Percentiles rank a stretch among this genome's conserved stretches.
phyloP scores from a whole-genome alignment of 2,888 invertebrate species.

The Julus scanicus region DNA sequence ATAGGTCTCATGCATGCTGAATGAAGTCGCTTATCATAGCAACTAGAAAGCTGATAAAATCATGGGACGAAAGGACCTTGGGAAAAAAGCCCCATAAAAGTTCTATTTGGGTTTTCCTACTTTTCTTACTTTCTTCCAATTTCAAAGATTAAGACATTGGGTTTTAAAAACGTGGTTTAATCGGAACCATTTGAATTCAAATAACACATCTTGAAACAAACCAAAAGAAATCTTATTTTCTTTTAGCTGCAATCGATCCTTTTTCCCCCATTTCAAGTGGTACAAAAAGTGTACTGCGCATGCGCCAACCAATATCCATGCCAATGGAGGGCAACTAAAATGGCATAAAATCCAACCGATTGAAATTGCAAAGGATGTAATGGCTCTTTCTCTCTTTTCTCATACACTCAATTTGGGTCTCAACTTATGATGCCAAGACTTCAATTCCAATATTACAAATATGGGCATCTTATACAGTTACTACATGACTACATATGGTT shows the following conservation, averaged over 20 bases:
- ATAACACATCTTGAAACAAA: constrained; percentile 23
- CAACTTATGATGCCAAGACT: background rate
- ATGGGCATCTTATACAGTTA: no score
- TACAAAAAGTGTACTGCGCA: background rate
- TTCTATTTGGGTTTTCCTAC: background rate
- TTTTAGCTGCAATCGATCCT: background rate
- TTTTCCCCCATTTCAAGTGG: background rate
- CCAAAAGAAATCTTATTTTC: background rate
- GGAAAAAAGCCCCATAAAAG: background rate
- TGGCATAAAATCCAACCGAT: constrained; percentile 19
- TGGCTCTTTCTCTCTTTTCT: background rate
- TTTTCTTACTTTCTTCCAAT: background rate
- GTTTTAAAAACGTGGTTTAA: background rate
- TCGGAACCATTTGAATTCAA: constrained; percentile 3
- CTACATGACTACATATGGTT: no score
- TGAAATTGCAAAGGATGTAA: background rate
- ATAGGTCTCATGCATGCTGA: constrained; percentile 27
- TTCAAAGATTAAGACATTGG: constrained; percentile 29
- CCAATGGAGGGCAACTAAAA: constrained; percentile 28
- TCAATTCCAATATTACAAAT: background rate
- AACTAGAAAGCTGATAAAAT: constrained; percentile 24
- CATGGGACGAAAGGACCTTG: constrained; percentile 8
- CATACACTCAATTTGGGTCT: background rate
- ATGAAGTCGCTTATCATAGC: constrained; percentile 14
- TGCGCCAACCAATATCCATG: constrained; percentile 1